A percentile compares a stretch with the other conserved stretches of the same genome.
Conservation (phyloP, 1,140 invertebrate genomes). For the Thrips palmi region DNA sequence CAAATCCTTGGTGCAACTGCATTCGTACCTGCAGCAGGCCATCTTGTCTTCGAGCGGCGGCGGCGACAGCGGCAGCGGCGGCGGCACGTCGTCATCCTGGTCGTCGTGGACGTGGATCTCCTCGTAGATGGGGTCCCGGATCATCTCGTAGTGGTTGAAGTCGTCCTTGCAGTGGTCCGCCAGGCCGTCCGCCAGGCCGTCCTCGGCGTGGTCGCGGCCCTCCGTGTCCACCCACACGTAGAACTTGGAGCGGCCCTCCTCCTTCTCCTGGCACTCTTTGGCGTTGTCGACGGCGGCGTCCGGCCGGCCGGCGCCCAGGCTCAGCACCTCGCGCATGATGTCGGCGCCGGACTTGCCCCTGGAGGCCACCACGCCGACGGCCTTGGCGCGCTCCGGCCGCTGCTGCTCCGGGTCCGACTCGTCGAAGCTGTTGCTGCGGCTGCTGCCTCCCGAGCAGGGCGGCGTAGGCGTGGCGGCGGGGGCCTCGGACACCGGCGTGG, state of each 20-base stretch:
- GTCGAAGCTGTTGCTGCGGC: too few species aligned
- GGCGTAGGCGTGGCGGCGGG: slow-evolving; percentile 4
- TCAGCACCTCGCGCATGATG: background rate
- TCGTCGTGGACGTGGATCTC: slow-evolving; percentile 44
- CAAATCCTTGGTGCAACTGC: too few species aligned
- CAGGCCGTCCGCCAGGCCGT: too few species aligned
- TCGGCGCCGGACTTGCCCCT: slow-evolving; percentile 6
- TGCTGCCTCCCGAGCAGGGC: too few species aligned
- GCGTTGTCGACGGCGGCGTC: background rate
- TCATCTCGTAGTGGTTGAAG: slow-evolving; percentile 57
- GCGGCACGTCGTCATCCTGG: slow-evolving; percentile 32
- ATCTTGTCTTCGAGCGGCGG: slow-evolving; percentile 31
- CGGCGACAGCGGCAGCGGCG: slow-evolving; percentile 51
- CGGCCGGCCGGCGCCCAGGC: background rate
- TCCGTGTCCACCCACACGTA: background rate
- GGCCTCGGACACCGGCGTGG: slow-evolving; percentile 5
- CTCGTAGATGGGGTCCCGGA: slow-evolving; percentile 73
- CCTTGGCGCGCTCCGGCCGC: background rate
- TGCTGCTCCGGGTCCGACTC: background rate
- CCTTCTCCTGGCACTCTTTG: slow-evolving; percentile 8
- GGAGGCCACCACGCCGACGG: slow-evolving; percentile 6
- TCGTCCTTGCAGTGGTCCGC: slow-evolving; percentile 34
- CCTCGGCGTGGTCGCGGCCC: background rate
- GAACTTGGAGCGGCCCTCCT: too few species aligned
- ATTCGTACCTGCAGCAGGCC: too few species aligned